A percentile compares a stretch with the other conserved stretches of the same genome.
phyloP scores from a whole-genome alignment of 2,888 invertebrate species.

The Acronicta aceris region DNA sequence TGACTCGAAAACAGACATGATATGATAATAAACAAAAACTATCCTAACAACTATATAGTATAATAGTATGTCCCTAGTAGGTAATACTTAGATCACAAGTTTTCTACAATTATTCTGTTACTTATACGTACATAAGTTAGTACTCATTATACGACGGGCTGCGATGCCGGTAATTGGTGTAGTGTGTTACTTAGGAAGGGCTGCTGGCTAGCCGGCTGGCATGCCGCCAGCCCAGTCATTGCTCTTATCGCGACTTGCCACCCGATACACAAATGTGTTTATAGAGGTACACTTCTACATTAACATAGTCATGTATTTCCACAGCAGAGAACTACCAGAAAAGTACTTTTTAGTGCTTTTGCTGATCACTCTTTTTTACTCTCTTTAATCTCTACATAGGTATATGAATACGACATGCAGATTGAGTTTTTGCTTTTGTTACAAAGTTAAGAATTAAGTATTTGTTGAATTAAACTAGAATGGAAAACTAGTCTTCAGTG shows the following conservation, averaged over 20 bases:
- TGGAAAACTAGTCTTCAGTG: constrained; percentile 23
- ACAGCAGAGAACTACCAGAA: constrained; percentile 2
- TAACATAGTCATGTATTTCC: constrained; percentile 19
- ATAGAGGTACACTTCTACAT: constrained; percentile 9
- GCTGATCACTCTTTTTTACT: not conserved
- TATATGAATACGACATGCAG: not conserved
- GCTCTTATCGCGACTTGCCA: constrained; percentile 58
- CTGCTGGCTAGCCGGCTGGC: constrained; percentile 57
- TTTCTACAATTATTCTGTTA: no score
- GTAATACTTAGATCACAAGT: no score
- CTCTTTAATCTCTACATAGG: no score
- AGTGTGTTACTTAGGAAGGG: constrained; percentile 54
- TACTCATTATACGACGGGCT: constrained; percentile 45
- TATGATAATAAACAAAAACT: no score
- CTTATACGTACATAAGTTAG: constrained; percentile 27
- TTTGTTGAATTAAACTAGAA: constrained; percentile 11
- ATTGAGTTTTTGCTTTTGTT: constrained; percentile 12
- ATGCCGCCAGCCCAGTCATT: constrained; percentile 57
- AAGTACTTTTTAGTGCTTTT: constrained; percentile 1
- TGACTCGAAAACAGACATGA: no score
- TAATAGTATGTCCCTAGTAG: no score
- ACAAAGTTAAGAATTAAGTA: no score
- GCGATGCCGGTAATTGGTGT: constrained; percentile 58
- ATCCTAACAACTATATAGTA: no score
- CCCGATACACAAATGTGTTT: constrained; percentile 42